These are phyloP conservation scores for Drosophila aldrichi DNA, from an alignment of 2,888 invertebrate species.

Conservation along the genomic window DNA sequence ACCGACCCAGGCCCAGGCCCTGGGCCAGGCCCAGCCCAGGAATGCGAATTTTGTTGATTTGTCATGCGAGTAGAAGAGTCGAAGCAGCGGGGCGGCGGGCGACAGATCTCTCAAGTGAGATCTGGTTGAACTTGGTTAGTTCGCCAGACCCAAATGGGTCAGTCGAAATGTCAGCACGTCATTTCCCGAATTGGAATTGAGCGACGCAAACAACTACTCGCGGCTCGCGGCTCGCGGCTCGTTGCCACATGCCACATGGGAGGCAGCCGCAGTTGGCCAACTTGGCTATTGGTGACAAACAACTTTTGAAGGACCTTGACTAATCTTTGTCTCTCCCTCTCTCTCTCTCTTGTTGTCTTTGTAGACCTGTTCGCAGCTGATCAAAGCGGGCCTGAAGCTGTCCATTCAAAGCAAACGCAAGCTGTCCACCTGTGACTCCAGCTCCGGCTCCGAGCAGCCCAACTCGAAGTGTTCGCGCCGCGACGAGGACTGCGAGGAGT, in stretches of 20 bases:
- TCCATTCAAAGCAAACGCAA: conserved; percentile 95
- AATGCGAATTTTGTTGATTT: conserved; percentile 50
- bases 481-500: conserved; percentile 83
- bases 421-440: conserved; percentile 89
- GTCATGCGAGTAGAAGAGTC: conserved; percentile 24
- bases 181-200: conserved; percentile 44
- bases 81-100: background rate
- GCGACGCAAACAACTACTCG: conserved; percentile 8
- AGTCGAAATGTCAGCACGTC: conserved; percentile 52
- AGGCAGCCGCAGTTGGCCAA: conserved; percentile 42
- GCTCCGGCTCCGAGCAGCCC: conserved; percentile 85
- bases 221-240: background rate
- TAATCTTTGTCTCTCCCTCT: conserved; percentile 12
- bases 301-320: conserved; percentile 63
- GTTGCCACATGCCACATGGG: conserved; percentile 22
- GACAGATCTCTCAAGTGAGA: conserved; percentile 1
- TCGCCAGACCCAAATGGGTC: conserved; percentile 40
- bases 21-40: conserved; percentile 32
- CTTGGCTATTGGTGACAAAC: conserved; percentile 84
- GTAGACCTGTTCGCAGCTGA: conserved; percentile 94
- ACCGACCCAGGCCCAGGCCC: conserved; percentile 25
- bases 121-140: conserved; percentile 40
- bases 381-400: conserved; percentile 95
- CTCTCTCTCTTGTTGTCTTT: conserved; percentile 38
- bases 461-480: conserved; percentile 85